Conservation (phyloP, 2,888 invertebrate genomes). For the Phortica okadai region DNA sequence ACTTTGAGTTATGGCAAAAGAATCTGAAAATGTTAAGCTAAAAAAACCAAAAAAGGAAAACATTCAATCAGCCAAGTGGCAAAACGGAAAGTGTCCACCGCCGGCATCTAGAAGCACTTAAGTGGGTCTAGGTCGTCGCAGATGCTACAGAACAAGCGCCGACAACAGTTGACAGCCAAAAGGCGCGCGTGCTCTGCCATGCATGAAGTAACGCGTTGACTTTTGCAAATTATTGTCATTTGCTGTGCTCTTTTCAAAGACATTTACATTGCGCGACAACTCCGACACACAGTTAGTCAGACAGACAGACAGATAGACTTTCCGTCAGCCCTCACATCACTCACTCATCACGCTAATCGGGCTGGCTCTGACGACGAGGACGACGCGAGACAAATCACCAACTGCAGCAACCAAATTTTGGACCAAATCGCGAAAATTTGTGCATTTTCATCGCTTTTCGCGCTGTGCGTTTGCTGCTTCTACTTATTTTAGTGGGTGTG, state of each 20-base stretch:
- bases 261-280: slow-evolving; percentile 2
- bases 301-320: background rate
- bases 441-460: background rate
- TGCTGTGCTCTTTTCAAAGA: slow-evolving; percentile 11
- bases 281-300: slow-evolving; percentile 15
- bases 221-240: slow-evolving; percentile 24
- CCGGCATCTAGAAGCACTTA: background rate
- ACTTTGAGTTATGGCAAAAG: slow-evolving; percentile 1
- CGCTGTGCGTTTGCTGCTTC: background rate
- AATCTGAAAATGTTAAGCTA: background rate
- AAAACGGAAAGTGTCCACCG: background rate
- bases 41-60: background rate
- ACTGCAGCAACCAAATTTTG: background rate
- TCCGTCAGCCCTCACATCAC: background rate
- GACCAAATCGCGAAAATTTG: background rate
- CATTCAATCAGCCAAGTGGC: background rate
- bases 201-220: slow-evolving; percentile 8
- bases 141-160: background rate
- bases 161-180: background rate
- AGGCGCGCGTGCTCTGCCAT: slow-evolving; percentile 1
- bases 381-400: background rate
- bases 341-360: background rate
- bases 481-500: slow-evolving; percentile 24
- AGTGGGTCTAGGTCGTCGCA: slow-evolving; percentile 17
- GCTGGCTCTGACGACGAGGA: background rate